Evolutionary conservation across 2,113 vertebrate species (phyloP).

Genomic region (Ptilonorhynchus violaceus): DNA sequence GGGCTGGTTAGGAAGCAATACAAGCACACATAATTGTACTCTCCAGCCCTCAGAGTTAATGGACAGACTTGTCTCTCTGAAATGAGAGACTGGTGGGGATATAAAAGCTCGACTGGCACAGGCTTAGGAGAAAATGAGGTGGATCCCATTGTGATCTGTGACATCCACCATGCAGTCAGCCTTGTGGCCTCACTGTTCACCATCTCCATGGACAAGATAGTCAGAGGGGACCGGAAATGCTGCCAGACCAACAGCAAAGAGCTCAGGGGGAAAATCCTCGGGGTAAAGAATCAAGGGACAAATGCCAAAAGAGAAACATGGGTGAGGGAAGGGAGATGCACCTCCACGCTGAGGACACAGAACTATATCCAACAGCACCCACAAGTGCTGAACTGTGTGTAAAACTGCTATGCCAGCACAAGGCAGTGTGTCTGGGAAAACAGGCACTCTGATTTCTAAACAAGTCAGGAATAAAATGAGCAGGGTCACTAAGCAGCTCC

Average conservation of each 20-base stretch:
- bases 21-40: neutral
- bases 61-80: neutral
- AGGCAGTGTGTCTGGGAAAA: neutral
- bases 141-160: neutral
- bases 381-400: neutral
- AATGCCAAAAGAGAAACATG: neutral
- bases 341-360: fast-evolving
- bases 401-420: neutral
- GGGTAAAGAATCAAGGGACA: neutral
- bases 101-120: neutral
- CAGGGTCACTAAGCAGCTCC: neutral
- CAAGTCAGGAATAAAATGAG: neutral
- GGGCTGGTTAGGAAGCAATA: neutral
- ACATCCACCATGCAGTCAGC: neutral
- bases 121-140: neutral
- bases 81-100: neutral
- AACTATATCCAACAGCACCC: neutral
- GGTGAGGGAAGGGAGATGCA: neutral
- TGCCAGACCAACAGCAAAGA: neutral
- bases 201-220: neutral
- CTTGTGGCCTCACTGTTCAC: neutral
- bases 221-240: neutral
- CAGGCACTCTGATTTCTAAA: neutral
- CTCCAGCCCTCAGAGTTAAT: neutral
- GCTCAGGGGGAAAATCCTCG: neutral